Conservation (phyloP, 23 tunicate species). For the Styela plicata region DNA sequence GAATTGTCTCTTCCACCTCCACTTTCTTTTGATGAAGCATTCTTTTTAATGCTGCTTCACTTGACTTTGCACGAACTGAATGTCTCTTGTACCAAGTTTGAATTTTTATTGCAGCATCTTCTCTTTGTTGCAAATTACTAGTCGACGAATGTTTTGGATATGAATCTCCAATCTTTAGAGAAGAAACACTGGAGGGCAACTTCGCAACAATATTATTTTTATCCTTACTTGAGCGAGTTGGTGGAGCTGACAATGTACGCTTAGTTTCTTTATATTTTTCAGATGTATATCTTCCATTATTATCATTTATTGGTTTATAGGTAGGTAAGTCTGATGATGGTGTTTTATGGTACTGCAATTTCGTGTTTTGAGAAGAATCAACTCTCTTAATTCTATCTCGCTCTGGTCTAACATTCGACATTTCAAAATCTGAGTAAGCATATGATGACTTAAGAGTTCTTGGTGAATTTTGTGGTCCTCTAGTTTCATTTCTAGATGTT, state of each 20-base stretch:
- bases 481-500: neutral
- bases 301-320: neutral
- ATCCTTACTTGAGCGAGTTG: neutral
- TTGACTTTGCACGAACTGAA: conserved; percentile 27
- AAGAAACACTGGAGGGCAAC: neutral
- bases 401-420: neutral
- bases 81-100: conserved; percentile 65
- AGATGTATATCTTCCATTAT: neutral
- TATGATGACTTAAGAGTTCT: conserved; percentile 6
- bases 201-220: neutral
- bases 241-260: neutral
- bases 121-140: conserved; percentile 21
- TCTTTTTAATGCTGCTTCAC: conserved; percentile 62
- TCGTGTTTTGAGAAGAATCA: neutral
- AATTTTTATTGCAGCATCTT: conserved; percentile 41
- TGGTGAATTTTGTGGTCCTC: neutral
- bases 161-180: neutral
- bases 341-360: neutral
- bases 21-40: conserved; percentile 56
- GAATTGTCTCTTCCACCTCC: conserved; percentile 49
- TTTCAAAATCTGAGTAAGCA: neutral
- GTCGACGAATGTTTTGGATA: neutral
- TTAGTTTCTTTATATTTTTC: neutral
- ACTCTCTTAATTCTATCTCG: neutral
- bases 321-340: neutral